Conservation (phyloP, 2,888 invertebrate species). For the Malacosoma neustria region DNA sequence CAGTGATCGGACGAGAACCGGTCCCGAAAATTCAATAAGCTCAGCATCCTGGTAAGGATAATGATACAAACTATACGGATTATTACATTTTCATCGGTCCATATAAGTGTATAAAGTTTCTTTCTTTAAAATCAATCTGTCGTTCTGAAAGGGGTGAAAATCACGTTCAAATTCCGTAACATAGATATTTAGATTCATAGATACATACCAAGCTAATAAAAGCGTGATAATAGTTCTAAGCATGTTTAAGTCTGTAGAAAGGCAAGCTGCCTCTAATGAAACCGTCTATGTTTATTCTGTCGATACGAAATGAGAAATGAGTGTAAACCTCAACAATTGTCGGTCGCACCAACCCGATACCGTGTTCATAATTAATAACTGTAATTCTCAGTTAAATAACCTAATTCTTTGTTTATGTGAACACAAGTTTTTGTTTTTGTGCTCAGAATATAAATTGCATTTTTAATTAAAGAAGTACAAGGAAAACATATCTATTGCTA, state of each 20-base stretch:
- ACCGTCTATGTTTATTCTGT: conserved; percentile 59
- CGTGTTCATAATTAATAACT: conserved; percentile 1
- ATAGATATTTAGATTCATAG: too few relatives aligned
- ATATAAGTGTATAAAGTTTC: too few relatives aligned
- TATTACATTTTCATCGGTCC: too few relatives aligned
- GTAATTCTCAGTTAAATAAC: background rate
- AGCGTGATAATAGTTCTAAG: conserved; percentile 17
- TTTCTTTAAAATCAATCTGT: too few relatives aligned
- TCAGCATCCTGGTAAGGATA: too few relatives aligned
- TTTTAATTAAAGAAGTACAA: background rate
- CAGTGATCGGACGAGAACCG: conserved; percentile 70
- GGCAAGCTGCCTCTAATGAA: conserved; percentile 58
- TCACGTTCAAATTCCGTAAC: too few relatives aligned
- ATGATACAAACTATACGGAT: too few relatives aligned
- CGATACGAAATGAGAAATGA: conserved; percentile 65
- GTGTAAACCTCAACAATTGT: conserved; percentile 51
- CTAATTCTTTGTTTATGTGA: background rate
- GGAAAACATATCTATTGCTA: too few relatives aligned
- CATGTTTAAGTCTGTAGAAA: conserved; percentile 33
- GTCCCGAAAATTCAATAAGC: too few relatives aligned
- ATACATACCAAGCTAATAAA: too few relatives aligned
- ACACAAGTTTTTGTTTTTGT: background rate
- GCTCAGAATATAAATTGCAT: background rate
- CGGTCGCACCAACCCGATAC: conserved; percentile 11
- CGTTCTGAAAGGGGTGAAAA: too few relatives aligned